Base-by-base conservation (phyloP, 2,888 invertebrate genomes). In the Congeria kusceri region DNA sequence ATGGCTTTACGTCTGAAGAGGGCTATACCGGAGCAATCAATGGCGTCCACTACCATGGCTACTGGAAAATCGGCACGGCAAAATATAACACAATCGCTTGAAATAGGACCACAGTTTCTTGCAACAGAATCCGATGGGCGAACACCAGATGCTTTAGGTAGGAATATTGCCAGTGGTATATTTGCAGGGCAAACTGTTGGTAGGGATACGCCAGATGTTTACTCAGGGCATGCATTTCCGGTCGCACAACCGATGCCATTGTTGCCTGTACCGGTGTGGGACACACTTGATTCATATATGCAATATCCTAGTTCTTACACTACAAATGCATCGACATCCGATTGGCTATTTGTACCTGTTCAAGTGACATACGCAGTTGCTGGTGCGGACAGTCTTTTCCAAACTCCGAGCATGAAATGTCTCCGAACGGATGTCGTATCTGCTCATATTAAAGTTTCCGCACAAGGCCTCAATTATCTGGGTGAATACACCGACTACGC, bases 401-500 rank as follows among this genome's bases (percentile, higher is more conserved):
- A 27, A 15, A 57, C 57, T 49, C 25, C 27, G 25, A 58, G 18
- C 11, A n/a, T 25, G 29, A 39, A n/a, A 29, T 18, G 32, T 32
- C 32, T 32, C 9, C 32, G 5, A 32, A 7, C 32, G 32, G 57
- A 57, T 13, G 74, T 9, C 4, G 15, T 20, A 44, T 82, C 66
- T 18, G 73, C 53, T 23, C 84, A 84, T 49, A 83, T 89, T 7
- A 86, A 77, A 59, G 76, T 90, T 9, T 66, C 80, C 32, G 83
- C 90, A n/a, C 72, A 80, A 49, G 91, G 91, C 1, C 74, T 91
- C 0, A 87, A 87, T 61, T 90, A 90, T 65, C 62, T 86, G 2
- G 90, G 90, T 7, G 65, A 61, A 20, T 89, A 86, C 72, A 85
- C 86, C n/a, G 89, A 90, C 20, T 83, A 83, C 20, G 85, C 87